These are phyloP conservation scores for Minunthozetes semirufus DNA, from an alignment of 2,888 invertebrate genomes.

Conservation along the genomic window DNA sequence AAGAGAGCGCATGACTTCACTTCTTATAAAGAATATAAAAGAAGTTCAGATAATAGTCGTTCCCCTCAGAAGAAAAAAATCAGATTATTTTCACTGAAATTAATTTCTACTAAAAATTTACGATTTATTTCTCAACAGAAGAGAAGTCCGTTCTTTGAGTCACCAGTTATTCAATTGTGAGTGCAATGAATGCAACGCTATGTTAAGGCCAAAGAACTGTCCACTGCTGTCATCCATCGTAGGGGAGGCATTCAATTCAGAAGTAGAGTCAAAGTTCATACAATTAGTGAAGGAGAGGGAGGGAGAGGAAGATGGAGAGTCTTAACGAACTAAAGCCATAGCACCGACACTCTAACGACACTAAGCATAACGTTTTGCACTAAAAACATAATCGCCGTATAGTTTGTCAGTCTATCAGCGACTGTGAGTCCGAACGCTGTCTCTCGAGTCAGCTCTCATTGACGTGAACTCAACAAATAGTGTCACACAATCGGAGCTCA, in stretches of 20 bases:
- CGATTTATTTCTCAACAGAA: too few relatives aligned
- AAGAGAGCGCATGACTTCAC: background rate
- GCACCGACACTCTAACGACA: background rate
- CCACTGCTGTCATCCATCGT: background rate
- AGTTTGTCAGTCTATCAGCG: conserved; percentile 17
- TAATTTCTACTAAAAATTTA: background rate
- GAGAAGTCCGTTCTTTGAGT: too few relatives aligned
- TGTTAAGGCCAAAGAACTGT: conserved; percentile 11
- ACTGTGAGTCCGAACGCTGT: background rate
- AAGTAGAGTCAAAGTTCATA: background rate
- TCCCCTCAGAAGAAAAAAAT: too few relatives aligned
- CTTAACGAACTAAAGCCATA: background rate
- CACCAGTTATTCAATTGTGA: background rate
- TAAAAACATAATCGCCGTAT: conserved; percentile 29
- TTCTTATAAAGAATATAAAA: background rate
- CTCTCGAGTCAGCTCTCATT: conserved; percentile 6
- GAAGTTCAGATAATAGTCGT: background rate
- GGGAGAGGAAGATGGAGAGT: background rate
- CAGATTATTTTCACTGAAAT: background rate
- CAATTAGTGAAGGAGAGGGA: background rate
- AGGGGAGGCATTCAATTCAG: background rate
- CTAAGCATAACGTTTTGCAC: background rate
- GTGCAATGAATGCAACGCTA: background rate
- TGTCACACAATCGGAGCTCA: conserved; percentile 4
- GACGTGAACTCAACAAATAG: conserved; percentile 13